These are phyloP conservation scores for Apoda limacodes DNA, from an alignment of 2,888 invertebrate genomes.

Conservation along the genomic window DNA sequence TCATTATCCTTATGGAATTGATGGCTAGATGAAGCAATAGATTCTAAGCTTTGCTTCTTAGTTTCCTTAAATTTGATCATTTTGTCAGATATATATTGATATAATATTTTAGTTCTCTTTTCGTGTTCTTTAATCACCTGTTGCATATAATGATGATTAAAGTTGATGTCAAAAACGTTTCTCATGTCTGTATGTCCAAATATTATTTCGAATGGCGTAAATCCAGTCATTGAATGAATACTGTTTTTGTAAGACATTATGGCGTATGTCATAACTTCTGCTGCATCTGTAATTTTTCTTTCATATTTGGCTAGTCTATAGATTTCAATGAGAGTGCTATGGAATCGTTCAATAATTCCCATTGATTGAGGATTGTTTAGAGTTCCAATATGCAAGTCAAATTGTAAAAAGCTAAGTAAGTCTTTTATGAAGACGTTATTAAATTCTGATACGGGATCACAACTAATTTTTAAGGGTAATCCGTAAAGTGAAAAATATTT, in stretches of 20 bases:
- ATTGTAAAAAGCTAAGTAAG: slow-evolving; percentile 2
- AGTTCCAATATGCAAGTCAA: slow-evolving; percentile 4
- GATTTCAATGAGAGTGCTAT: slow-evolving; percentile 2
- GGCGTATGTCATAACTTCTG: slow-evolving; percentile 10
- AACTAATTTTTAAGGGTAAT: slow-evolving; percentile 3
- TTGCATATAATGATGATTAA: too few relatives aligned
- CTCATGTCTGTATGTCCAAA: slow-evolving; percentile 13
- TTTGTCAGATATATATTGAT: slow-evolving; percentile 9
- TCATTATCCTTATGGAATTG: too few relatives aligned
- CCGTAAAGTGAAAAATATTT: slow-evolving; percentile 20
- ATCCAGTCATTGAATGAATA: slow-evolving; percentile 14
- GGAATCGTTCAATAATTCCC: slow-evolving; percentile 20
- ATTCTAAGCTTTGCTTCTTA: too few relatives aligned
- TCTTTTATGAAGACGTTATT: slow-evolving; percentile 5
- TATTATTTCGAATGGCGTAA: slow-evolving; percentile 16
- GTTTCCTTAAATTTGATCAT: too few relatives aligned
- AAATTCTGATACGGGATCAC: slow-evolving; percentile 6
- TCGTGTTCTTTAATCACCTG: slow-evolving; percentile 15
- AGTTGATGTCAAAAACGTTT: slow-evolving; percentile 2
- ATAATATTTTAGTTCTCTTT: slow-evolving; percentile 14
- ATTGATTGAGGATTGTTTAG: slow-evolving; percentile 6
- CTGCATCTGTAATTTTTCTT: not conserved
- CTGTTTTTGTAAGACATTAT: slow-evolving; percentile 16
- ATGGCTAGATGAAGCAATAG: too few relatives aligned
- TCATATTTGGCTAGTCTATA: slow-evolving; percentile 1